Evolutionary conservation across 1,140 invertebrate species (phyloP).

Genomic region (Calycopis cecrops): DNA sequence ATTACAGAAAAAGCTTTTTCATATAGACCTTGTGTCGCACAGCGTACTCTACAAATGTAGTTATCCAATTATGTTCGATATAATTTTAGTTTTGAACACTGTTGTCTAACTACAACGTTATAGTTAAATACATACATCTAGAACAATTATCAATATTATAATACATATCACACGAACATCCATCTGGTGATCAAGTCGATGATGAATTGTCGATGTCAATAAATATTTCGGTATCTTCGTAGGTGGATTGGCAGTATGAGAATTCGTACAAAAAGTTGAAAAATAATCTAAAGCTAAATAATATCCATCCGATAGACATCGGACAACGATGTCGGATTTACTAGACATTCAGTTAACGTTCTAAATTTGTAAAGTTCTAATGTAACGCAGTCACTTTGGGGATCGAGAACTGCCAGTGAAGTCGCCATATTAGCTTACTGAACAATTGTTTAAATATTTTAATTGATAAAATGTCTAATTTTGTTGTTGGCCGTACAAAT

Average conservation of each 20-base stretch:
- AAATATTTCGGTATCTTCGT: conserved; percentile 23
- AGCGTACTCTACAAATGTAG: too few relatives aligned
- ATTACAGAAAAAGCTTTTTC: too few relatives aligned
- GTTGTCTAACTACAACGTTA: conserved; percentile 2
- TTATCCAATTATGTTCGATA: too few relatives aligned
- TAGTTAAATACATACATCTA: conserved; percentile 16
- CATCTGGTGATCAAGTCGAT: conserved; percentile 25
- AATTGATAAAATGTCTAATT: background rate
- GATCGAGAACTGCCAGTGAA: background rate
- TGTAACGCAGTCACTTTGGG: too few relatives aligned
- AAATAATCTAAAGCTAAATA: conserved; percentile 3
- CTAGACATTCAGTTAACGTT: background rate
- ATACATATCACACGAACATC: conserved; percentile 63
- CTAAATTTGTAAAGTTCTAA: conserved; percentile 11
- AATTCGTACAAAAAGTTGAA: conserved; percentile 1
- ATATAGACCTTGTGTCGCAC: too few relatives aligned
- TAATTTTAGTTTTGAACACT: background rate
- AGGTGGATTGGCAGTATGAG: conserved; percentile 25
- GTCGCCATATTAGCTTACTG: background rate
- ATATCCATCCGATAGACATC: background rate
- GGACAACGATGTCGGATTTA: background rate
- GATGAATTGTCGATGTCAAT: conserved; percentile 17
- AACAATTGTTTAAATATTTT: background rate
- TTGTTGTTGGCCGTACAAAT: too few relatives aligned
- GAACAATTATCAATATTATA: conserved; percentile 42